Evolutionary conservation across 2,113 vertebrate genomes (phyloP).

Genomic region (Thunnus thynnus): DNA sequence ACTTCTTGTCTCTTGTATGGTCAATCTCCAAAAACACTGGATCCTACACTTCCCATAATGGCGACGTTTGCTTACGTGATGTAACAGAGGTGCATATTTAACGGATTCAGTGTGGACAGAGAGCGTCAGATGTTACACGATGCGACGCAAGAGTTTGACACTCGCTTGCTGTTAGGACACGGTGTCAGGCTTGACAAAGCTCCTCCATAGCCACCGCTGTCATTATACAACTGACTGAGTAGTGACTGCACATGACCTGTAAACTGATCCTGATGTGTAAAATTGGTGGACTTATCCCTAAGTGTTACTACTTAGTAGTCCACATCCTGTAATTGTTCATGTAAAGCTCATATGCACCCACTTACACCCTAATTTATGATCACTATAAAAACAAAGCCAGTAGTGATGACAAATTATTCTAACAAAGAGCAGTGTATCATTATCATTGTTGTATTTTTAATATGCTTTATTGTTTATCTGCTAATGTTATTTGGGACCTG

Average conservation of each 20-base stretch:
- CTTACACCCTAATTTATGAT: background rate
- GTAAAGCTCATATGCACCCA: background rate
- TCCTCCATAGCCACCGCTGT: background rate
- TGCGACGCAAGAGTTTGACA: no score
- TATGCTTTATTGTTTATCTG: background rate
- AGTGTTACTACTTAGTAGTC: background rate
- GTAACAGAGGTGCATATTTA: no score
- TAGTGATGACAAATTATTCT: background rate
- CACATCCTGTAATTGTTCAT: background rate
- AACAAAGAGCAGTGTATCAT: background rate
- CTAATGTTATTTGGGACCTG: conserved; percentile 4
- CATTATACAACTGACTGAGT: background rate
- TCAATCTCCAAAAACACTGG: background rate
- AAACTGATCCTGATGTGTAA: background rate
- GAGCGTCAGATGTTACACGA: no score
- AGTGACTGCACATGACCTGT: background rate
- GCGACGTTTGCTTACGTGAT: no score
- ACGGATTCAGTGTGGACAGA: no score
- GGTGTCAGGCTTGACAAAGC: background rate
- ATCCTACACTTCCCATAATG: background rate
- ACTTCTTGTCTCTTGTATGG: background rate
- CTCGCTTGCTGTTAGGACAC: background rate
- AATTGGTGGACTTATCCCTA: conserved; percentile 1
- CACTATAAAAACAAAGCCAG: no score
- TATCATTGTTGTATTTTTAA: background rate